Evolutionary conservation across 1,140 invertebrate species (phyloP).

Genomic region (Idris sp.): DNA sequence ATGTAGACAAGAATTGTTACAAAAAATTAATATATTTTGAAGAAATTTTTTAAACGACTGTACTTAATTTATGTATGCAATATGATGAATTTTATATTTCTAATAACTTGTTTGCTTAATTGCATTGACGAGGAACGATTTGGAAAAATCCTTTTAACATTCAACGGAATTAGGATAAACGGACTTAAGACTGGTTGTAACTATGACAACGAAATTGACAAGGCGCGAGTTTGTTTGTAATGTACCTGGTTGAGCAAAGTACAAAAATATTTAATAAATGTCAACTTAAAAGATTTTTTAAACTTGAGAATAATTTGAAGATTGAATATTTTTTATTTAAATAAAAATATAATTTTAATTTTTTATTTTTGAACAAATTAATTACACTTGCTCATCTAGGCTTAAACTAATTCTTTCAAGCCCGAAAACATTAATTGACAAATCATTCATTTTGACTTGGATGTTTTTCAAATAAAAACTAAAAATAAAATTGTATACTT

Average conservation of each 20-base stretch:
- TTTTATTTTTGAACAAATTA: too few species aligned
- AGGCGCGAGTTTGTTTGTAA: conserved; percentile 44
- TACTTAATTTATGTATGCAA: background rate
- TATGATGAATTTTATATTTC: too few species aligned
- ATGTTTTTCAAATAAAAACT: background rate
- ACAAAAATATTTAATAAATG: conserved; percentile 1
- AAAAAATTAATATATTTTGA: too few species aligned
- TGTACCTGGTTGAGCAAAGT: conserved; percentile 41
- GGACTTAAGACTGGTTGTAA: conserved; percentile 47
- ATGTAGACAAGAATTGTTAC: too few species aligned
- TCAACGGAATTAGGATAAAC: conserved; percentile 25
- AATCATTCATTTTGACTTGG: background rate
- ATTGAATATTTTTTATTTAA: too few species aligned
- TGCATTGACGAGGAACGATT: conserved; percentile 23
- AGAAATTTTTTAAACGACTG: too few species aligned
- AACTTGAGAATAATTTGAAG: too few species aligned
- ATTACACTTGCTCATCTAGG: conserved; percentile 56
- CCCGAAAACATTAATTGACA: conserved; percentile 14
- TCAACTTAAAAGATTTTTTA: too few species aligned
- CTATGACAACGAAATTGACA: conserved; percentile 39
- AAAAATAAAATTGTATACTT: conserved; percentile 1
- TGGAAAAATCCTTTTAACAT: too few species aligned
- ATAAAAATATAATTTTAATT: too few species aligned
- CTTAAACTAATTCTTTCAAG: conserved; percentile 53
- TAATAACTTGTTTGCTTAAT: too few species aligned